phyloP scores from a whole-genome alignment of 1,140 invertebrate species.

The Heliconius hermathena region DNA sequence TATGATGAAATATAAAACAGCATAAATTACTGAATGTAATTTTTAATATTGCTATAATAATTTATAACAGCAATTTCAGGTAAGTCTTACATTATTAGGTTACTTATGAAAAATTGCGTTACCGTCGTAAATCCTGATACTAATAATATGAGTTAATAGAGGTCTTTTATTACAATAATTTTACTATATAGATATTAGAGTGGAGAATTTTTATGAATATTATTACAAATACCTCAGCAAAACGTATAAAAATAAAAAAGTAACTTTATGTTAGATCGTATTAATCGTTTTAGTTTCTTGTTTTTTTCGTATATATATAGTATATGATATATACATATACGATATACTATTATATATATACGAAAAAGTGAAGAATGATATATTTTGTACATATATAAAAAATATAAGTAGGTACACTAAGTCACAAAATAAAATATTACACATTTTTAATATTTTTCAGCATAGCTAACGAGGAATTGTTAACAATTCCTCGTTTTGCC shows the following conservation, averaged over 20 bases:
- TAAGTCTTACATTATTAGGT: slow-evolving; percentile 9
- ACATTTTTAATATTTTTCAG: neutral
- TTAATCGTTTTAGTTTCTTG: no score
- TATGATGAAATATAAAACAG: neutral
- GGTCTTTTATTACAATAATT: slow-evolving; percentile 1
- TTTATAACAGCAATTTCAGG: slow-evolving; percentile 8
- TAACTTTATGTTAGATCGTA: no score
- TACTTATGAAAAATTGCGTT: slow-evolving; percentile 13
- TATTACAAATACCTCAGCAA: neutral
- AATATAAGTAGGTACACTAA: no score
- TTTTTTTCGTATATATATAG: no score
- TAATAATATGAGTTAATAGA: slow-evolving; percentile 11
- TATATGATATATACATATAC: no score
- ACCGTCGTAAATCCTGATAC: slow-evolving; percentile 4
- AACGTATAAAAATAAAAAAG: no score
- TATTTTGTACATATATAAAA: no score
- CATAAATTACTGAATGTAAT: neutral
- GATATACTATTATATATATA: no score
- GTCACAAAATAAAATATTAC: neutral
- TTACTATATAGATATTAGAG: neutral
- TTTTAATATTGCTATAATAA: slow-evolving; percentile 11
- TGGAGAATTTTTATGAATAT: slow-evolving; percentile 3
- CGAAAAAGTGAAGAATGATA: no score
- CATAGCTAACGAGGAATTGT: neutral
- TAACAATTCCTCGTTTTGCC: neutral